Conservation (phyloP, 2,888 invertebrate species). For the Dioctria rufipes region DNA sequence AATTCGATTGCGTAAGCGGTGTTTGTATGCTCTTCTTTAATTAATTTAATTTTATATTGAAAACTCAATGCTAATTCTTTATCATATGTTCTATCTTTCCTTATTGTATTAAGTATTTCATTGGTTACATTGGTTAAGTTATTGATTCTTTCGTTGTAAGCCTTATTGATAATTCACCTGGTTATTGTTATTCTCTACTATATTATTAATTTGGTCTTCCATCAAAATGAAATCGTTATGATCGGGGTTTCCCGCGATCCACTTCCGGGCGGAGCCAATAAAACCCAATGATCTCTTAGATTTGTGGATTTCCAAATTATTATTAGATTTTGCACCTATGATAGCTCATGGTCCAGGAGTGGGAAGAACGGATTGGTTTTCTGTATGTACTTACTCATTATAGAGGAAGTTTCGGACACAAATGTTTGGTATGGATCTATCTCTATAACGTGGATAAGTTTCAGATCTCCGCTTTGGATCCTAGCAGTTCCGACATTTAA, state of each 20-base stretch:
- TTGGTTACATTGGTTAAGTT: slow-evolving; percentile 24
- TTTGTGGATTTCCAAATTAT: not conserved
- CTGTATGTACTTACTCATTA: slow-evolving; percentile 36
- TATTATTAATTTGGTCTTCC: not conserved
- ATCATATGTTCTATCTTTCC: slow-evolving; percentile 10
- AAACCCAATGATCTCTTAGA: not conserved
- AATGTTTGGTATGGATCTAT: slow-evolving; percentile 35
- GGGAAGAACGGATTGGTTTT: slow-evolving; percentile 2
- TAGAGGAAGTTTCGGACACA: slow-evolving; percentile 27
- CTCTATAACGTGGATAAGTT: slow-evolving; percentile 56
- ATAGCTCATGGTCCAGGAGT: not conserved
- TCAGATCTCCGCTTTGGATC: slow-evolving; percentile 52
- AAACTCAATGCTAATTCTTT: slow-evolving; percentile 12
- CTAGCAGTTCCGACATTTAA: slow-evolving; percentile 53
- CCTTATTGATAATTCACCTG: not conserved
- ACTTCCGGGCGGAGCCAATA: slow-evolving; percentile 2
- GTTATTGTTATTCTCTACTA: not conserved
- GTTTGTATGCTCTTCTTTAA: slow-evolving; percentile 28
- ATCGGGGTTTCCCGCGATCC: too few relatives aligned
- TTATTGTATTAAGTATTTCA: slow-evolving; percentile 18
- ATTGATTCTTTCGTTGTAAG: slow-evolving; percentile 11
- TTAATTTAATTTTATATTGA: slow-evolving; percentile 41
- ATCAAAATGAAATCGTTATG: slow-evolving; percentile 32
- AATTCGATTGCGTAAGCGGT: slow-evolving; percentile 36
- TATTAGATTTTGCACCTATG: not conserved